A percentile compares a stretch with the other conserved stretches of the same genome.
These are phyloP conservation scores for Spea bombifrons DNA, from an alignment of 2,113 vertebrate species.

Conservation along the genomic window DNA sequence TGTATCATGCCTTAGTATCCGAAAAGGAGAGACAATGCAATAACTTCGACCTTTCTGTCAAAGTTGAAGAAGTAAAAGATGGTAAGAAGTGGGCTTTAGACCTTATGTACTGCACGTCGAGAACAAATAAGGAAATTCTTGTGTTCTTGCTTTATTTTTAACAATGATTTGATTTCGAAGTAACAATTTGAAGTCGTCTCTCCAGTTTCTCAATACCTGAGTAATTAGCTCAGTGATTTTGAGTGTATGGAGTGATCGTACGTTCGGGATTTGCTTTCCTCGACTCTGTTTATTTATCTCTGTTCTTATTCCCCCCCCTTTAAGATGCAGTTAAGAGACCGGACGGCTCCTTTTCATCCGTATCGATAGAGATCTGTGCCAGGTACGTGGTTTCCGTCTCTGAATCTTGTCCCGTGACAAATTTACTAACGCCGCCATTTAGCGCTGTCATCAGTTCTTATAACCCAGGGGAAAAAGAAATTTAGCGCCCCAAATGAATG, in stretches of 20 bases:
- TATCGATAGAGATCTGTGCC: constrained; percentile 20
- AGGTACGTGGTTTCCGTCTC: constrained; percentile 1
- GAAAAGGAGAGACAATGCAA: constrained; percentile 33
- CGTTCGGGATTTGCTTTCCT: not conserved
- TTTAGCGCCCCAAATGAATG: too few species aligned
- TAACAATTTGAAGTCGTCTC: not conserved
- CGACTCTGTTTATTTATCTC: not conserved
- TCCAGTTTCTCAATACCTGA: not conserved
- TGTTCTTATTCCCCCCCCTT: not conserved
- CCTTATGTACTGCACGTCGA: too few species aligned
- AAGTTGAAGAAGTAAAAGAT: not conserved
- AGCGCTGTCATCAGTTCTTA: too few species aligned
- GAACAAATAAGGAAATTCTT: not conserved
- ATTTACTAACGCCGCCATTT: too few species aligned
- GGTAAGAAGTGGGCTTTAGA: not conserved
- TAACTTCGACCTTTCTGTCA: constrained; percentile 22
- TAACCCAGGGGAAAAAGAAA: too few species aligned
- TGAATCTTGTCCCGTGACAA: not conserved
- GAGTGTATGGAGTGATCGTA: not conserved
- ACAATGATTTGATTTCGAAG: not conserved
- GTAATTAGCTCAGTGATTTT: not conserved
- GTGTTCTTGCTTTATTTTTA: not conserved
- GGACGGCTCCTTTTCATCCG: not conserved
- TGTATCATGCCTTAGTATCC: constrained; percentile 17
- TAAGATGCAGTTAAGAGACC: not conserved